Base-by-base conservation (phyloP, 2,797 vertebrate genomes). In the Amphiprion clarkii region DNA sequence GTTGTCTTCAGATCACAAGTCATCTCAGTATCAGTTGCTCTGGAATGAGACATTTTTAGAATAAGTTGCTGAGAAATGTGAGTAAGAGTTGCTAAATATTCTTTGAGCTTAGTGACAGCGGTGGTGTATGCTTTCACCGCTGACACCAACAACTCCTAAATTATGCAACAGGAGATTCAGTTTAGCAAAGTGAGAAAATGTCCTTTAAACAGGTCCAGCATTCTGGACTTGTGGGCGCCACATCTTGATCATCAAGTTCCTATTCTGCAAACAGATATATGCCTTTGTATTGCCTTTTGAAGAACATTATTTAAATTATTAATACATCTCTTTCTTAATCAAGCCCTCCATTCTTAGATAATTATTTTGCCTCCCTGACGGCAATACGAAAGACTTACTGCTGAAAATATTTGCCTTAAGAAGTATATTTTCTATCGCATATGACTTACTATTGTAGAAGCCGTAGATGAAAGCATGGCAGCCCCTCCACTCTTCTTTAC, bases 391-490 rank as follows among this genome's bases (percentile, higher is more conserved):
- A 44, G 68, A 90, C 77, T 79, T 61, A 56, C 71, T 76, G 49
- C 74, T 81, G 66, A 83, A 81, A 72, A 71, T 76, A 84, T 84
- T 89, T 90, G 92, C 91, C 92, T 94, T 92, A 90, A 92, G 76
- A 89, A 79, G 65, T 86, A 76, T 87, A 76, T 89, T 93, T 91
- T 90, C 76, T 90, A 86, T 74, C 65, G 66, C 74, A 61, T 75
- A 23, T 77, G 25, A 81, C 39, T 36, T 60, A 72, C 76, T 79
- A 42, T 77, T 83, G 66, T 78, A 82, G 74, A 83, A 40, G 39
- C 56, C 60, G 71, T 86, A 84, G 81, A 79, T 23, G 36, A 74
- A 81, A 77, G 87, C 89, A 91, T 87, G 90, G 55, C 80, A 60
- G 82, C 69, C 84, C 76, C 36, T 60, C 60, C 6, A 67, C 73